These are phyloP conservation scores for Achatina immaculata DNA, from an alignment of 1,140 invertebrate species.

Conservation along the genomic window DNA sequence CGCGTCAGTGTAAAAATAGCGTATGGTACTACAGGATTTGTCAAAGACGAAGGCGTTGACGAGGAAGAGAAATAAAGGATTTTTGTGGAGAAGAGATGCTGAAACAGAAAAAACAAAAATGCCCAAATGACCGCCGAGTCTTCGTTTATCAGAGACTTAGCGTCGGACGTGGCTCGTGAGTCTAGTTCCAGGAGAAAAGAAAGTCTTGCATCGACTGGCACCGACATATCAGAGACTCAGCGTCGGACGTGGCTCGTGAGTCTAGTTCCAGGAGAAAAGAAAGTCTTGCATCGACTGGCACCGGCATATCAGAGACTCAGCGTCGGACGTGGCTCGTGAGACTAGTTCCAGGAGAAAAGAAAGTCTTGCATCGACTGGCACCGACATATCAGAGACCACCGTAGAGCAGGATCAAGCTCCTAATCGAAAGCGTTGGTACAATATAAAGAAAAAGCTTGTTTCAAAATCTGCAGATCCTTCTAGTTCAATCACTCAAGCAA, in stretches of 20 bases:
- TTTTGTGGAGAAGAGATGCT: conserved; percentile 12
- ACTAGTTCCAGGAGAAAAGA: no score
- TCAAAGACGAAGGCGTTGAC: conserved; percentile 15
- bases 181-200: background rate
- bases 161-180: background rate
- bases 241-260: no score
- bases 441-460: background rate
- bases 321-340: no score
- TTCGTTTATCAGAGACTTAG: background rate
- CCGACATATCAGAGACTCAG: background rate
- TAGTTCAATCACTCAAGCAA: background rate
- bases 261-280: no score
- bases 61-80: conserved; percentile 43
- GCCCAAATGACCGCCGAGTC: no score
- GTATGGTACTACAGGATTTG: conserved; percentile 30
- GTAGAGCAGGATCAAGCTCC: background rate
- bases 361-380: no score
- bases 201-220: background rate
- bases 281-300: no score
- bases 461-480: background rate
- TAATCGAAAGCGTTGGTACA: background rate
- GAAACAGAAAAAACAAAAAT: background rate
- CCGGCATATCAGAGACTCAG: no score
- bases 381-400: no score
- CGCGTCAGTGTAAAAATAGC: background rate